Evolutionary conservation across 92 coral and sea anemone genomes (phyloP).

Genomic region (Epizoanthus illoricatus): DNA sequence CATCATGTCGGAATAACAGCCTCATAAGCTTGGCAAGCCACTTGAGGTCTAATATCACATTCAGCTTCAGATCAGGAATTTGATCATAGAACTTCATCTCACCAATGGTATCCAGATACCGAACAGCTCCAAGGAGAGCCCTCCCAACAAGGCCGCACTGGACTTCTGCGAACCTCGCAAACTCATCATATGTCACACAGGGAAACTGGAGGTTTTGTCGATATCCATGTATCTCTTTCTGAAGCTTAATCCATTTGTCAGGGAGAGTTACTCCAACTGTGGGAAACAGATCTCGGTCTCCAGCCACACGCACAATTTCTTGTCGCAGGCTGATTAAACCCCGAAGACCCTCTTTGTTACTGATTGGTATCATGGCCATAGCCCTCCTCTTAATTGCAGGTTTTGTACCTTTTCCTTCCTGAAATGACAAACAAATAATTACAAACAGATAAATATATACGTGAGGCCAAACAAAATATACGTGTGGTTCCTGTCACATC

Average conservation of each 20-base stretch:
- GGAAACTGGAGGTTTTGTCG: conserved; percentile 48
- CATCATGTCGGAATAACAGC: conserved; percentile 83
- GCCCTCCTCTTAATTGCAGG: conserved; percentile 4
- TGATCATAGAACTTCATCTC: conserved; percentile 57
- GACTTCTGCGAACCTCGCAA: conserved; percentile 56
- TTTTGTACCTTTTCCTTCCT: conserved; percentile 4
- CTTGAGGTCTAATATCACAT: conserved; percentile 75
- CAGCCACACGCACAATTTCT: conserved; percentile 74
- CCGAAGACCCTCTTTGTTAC: conserved; percentile 63
- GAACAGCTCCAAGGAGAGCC: conserved; percentile 62
- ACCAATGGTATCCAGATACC: conserved; percentile 79
- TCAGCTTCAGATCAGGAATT: conserved; percentile 53
- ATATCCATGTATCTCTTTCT: conserved; percentile 51
- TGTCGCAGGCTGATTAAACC: conserved; percentile 61
- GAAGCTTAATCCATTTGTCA: conserved; percentile 73
- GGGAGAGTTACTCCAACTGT: conserved; percentile 78
- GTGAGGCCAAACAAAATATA: no score
- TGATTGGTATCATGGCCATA: conserved; percentile 78
- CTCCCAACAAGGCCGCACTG: conserved; percentile 45
- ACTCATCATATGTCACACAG: conserved; percentile 66
- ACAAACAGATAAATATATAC: no score
- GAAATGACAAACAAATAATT: not conserved
- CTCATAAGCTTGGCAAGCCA: conserved; percentile 79
- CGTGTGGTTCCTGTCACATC: no score
- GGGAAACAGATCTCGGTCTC: conserved; percentile 71